Conservation (phyloP, 2,113 vertebrate genomes). For the Chitala chitala region DNA sequence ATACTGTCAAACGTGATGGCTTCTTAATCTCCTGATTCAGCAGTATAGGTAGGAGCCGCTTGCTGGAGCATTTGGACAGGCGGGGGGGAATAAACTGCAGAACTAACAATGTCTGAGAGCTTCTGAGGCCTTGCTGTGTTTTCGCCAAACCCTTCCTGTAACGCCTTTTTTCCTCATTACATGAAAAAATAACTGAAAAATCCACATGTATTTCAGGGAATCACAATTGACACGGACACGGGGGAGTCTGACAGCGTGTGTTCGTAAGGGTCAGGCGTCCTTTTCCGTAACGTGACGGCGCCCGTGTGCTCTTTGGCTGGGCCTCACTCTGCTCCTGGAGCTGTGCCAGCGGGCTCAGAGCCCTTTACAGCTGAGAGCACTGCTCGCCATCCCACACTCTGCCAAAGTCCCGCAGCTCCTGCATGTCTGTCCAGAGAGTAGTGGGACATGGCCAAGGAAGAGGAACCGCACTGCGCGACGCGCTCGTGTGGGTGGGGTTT, state of each 20-base stretch:
- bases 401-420: constrained; percentile 38
- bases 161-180: background rate
- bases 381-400: constrained; percentile 41
- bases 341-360: constrained; percentile 35
- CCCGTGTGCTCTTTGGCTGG: constrained; percentile 28
- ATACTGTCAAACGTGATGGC: too few species aligned
- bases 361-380: constrained; percentile 42
- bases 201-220: constrained; percentile 52
- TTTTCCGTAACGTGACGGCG: background rate
- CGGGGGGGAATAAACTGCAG: too few species aligned
- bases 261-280: constrained; percentile 45
- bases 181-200: constrained; percentile 15
- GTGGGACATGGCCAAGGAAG: constrained; percentile 25
- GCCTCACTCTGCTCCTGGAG: constrained; percentile 33
- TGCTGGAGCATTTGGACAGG: constrained; percentile 47
- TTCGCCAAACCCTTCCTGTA: too few species aligned
- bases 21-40: too few species aligned
- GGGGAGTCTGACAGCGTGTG: constrained; percentile 49
- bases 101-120: too few species aligned
- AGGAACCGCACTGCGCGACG: background rate
- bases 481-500: background rate
- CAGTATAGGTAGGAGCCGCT: constrained; percentile 21
- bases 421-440: constrained; percentile 24
- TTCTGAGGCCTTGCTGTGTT: too few species aligned
- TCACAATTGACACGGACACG: constrained; percentile 53